Conservation (phyloP, 37 sponge, comb jelly and placozoan genomes). For the Geodia barretti region DNA sequence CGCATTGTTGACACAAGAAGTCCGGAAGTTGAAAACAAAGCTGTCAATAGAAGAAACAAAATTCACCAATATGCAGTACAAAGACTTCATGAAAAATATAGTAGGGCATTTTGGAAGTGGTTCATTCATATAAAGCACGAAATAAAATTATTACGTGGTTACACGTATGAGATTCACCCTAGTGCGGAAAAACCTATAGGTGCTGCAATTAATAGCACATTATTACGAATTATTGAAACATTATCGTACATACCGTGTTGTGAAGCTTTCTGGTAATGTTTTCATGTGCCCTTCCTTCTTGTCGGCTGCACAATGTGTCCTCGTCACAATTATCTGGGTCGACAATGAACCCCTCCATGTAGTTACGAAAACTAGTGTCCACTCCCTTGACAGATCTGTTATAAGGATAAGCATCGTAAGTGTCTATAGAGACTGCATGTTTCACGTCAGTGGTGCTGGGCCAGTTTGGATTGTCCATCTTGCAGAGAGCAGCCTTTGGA, state of each 20-base stretch:
- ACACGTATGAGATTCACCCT: not conserved
- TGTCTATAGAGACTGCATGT: not conserved
- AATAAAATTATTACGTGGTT: too few relatives aligned
- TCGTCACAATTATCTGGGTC: not conserved
- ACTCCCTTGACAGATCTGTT: not conserved
- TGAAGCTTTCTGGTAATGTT: not conserved
- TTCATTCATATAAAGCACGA: too few relatives aligned
- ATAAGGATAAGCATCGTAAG: constrained; percentile 32
- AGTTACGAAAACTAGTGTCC: not conserved
- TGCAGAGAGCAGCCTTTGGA: constrained; percentile 32
- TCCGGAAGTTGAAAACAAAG: too few relatives aligned
- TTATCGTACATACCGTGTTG: not conserved
- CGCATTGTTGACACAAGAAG: too few relatives aligned
- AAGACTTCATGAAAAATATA: constrained; percentile 49
- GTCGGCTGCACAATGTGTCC: not conserved
- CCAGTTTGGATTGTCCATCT: constrained; percentile 49
- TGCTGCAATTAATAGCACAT: too few relatives aligned
- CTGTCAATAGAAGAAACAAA: constrained; percentile 63
- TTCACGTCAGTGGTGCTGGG: constrained; percentile 16
- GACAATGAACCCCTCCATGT: constrained; percentile 1
- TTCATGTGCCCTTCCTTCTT: not conserved
- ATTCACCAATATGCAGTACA: constrained; percentile 50
- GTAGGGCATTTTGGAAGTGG: not conserved
- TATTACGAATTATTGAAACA: not conserved
- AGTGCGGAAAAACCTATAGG: not conserved